A percentile compares a stretch with the other conserved stretches of the same genome.
Conservation (phyloP, 1,140 invertebrate genomes). For the Drosophila mojavensis region DNA sequence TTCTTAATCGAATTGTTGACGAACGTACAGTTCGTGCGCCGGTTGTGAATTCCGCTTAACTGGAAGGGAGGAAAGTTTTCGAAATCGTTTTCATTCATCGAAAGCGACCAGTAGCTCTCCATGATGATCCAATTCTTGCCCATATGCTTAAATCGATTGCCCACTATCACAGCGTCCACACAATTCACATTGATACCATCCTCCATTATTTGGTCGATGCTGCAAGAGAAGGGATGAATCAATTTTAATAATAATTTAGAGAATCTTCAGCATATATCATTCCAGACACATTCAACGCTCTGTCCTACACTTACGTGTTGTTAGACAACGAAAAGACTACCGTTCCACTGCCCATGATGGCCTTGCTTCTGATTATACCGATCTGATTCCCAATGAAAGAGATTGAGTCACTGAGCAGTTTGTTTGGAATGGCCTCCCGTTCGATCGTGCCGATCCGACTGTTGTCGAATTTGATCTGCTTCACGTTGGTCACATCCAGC, state of each 20-base stretch:
- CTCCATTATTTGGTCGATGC: constrained; percentile 65
- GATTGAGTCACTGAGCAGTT: constrained; percentile 65
- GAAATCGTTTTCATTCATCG: constrained; percentile 67
- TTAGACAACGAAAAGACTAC: constrained; percentile 52
- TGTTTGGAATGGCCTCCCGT: constrained; percentile 63
- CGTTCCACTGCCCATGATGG: constrained; percentile 78
- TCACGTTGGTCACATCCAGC: constrained; percentile 75
- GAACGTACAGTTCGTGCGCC: constrained; percentile 59
- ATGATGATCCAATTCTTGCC: constrained; percentile 67
- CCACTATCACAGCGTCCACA: constrained; percentile 36
- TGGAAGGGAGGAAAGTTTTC: constrained; percentile 53
- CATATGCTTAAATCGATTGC: constrained; percentile 54
- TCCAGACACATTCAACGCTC: no score
- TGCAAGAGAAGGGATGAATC: constrained; percentile 6
- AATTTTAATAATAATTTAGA: neutral
- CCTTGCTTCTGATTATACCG: constrained; percentile 72
- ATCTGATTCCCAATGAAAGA: constrained; percentile 67
- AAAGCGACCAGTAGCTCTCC: constrained; percentile 48
- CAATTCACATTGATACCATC: constrained; percentile 60
- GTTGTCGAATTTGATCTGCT: constrained; percentile 57
- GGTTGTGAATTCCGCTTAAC: constrained; percentile 48
- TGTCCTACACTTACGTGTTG: constrained; percentile 64
- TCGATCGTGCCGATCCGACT: constrained; percentile 67
- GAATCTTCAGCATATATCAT: no score
- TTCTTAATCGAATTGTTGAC: constrained; percentile 62